Base-by-base conservation (phyloP, 2,888 invertebrate genomes). In the Lumbricus terrestris region DNA sequence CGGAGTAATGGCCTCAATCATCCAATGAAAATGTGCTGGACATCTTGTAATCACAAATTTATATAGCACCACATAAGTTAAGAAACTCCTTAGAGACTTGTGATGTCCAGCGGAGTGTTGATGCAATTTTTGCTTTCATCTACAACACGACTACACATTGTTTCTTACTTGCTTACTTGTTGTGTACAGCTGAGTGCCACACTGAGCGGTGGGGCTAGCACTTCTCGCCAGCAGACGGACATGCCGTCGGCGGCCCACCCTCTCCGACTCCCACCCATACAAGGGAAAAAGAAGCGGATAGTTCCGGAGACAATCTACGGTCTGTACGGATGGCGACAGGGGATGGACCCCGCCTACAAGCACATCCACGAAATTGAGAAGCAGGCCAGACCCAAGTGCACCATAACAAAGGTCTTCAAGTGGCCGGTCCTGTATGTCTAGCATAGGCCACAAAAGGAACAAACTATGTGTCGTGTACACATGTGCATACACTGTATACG, bases 381-480 rank as follows among this genome's bases (percentile, higher is more conserved):
- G 85, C 85, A 85, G n/a, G 85, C 85, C 34, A 34, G 85, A 85
- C 85, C 85, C 34, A 85, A 85, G 85, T 85, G 85, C n/a, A 85
- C 85, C 35, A 85, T 85, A 35, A 85, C 85, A 0, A 85, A 85
- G 37, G 37, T 85, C n/a, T 85, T 85, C 85, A 85, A 85, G 37
- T 85, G 85, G 85, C 85, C 85, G 23, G 85, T 85, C 16, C 85
- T 85, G 1, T 85, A 85, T 85, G 85, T 85, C 34, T 85, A 85
- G 85, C n/a, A 8, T 0, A n/a, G 69, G 69, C 69, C n/a, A 69
- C 20, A 69, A n/a, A n/a, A 29, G n/a, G 2, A 29, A 69, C 69
- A 8, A n/a, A n/a, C 69, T 23, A 23, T 23, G n/a, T n/a, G 29
- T 8, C n/a, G n/a, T 69, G 47, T 8, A 69, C 29, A 69, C n/a